Conservation (phyloP, 2,113 vertebrate species). For the Protomyctophum bolini region DNA sequence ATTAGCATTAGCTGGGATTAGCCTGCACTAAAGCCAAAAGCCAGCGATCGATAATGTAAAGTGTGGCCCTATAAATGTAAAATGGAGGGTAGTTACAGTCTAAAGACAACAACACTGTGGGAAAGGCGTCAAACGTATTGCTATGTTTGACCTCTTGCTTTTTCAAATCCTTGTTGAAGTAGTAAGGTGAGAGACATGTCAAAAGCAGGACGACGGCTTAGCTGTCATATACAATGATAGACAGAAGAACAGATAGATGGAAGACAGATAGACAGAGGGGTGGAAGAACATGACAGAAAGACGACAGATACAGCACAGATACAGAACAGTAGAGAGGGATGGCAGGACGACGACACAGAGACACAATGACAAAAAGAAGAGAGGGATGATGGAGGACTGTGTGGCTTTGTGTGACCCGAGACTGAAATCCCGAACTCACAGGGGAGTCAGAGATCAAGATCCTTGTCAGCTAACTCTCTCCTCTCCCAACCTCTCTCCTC, state of each 20-base stretch:
- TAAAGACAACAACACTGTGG: constrained; percentile 1
- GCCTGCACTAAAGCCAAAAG: constrained; percentile 28
- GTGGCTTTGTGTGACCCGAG: constrained; percentile 34
- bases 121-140: constrained; percentile 24
- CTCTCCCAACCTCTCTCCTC: not conserved
- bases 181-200: no score
- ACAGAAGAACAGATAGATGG: no score
- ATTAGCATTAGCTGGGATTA: constrained; percentile 51
- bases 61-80: constrained; percentile 16
- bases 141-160: not conserved
- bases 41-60: constrained; percentile 45
- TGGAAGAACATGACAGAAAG: constrained; percentile 2
- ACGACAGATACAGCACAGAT: not conserved
- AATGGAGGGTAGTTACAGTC: constrained; percentile 24
- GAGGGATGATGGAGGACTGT: constrained; percentile 10
- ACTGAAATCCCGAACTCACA: constrained; percentile 55
- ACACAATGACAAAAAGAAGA: constrained; percentile 26
- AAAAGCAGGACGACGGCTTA: no score
- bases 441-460: constrained; percentile 61
- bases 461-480: constrained; percentile 61
- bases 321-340: not conserved
- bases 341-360: constrained; percentile 41
- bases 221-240: no score
- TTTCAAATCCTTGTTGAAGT: not conserved
- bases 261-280: constrained; percentile 8